Conservation (phyloP, 64 coral and sea anemone genomes). For the Pocillopora verrucosa region DNA sequence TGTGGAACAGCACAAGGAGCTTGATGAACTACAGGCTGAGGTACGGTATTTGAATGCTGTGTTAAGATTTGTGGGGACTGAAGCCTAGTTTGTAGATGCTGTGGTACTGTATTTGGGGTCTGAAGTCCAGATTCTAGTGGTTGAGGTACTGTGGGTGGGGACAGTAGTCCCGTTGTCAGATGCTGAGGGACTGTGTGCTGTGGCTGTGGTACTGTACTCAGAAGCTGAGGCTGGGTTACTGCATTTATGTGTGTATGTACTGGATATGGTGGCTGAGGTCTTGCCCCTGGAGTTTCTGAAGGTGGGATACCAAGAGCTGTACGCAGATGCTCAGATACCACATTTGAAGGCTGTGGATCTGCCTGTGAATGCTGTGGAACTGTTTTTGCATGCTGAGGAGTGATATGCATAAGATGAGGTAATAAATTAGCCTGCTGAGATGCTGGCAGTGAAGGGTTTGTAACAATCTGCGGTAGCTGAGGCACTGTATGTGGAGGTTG, state of each 20-base stretch:
- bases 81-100: not conserved
- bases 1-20: not conserved
- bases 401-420: not conserved
- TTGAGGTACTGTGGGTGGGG: not conserved
- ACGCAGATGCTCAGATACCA: not conserved
- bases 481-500: not conserved
- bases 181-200: not conserved
- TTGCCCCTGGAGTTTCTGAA: too few species aligned
- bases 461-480: not conserved
- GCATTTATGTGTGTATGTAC: not conserved
- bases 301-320: not conserved
- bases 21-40: not conserved
- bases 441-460: not conserved
- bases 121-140: not conserved
- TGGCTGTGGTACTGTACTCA: not conserved
- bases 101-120: not conserved
- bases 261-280: slow-evolving; percentile 2
- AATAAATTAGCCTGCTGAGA: not conserved
- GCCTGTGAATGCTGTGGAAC: too few species aligned
- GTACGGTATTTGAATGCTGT: not conserved
- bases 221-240: not conserved
- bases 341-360: not conserved
- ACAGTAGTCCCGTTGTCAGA: not conserved
- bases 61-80: not conserved
- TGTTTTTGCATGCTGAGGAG: not conserved